Evolutionary conservation across 2,888 invertebrate genomes (phyloP), one percentile per base, ranked within the genome.

Genomic region (Kuschelorhynchus macadamiae): DNA sequence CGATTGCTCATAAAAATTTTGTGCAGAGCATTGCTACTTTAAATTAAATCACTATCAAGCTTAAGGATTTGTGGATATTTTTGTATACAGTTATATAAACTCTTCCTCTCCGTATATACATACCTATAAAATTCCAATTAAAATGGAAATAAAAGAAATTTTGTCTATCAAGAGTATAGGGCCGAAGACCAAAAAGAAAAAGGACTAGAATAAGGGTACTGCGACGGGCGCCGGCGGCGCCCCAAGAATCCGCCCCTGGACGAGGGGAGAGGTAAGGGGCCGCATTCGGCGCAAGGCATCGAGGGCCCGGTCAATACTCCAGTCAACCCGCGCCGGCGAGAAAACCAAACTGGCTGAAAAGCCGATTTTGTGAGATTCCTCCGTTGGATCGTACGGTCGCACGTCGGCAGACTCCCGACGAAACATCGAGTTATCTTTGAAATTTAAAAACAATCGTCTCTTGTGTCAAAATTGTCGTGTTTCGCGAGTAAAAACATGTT

Each of bases 271-370:
- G 67, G 67, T 39, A 65, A 50, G 63, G 69, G 57, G 65, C 59
- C 67, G 52, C 61, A 64, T 50, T 73, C 74, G 73, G 76, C 76
- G 76, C 76, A 76, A 75, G 76, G 70, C 76, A 72, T 71, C 72
- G 71, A 66, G 63, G 67, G 65, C 72, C 72, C 75, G 76, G 76
- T 76, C 76, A 76, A 76, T 76, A 76, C 74, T 76, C 72, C 67
- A 73, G 70, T 71, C 69, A 71, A 70, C 71, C 72, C 62, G 65
- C 56, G 57, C 44, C 33, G 41, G 52, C 50, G 63, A 50, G 32
- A 30, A 61, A 57, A 65, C 50, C 57, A 60, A 53, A 60, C 46
- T 60, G 53, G 66, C 66, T 66, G 59, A 66, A 63, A 67, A 67
- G 67, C 63, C 60, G 61, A 67, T 61, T 61, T 14, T 41, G 67